phyloP scores from a whole-genome alignment of 2,797 vertebrate genomes.

The Xyrichtys novacula region DNA sequence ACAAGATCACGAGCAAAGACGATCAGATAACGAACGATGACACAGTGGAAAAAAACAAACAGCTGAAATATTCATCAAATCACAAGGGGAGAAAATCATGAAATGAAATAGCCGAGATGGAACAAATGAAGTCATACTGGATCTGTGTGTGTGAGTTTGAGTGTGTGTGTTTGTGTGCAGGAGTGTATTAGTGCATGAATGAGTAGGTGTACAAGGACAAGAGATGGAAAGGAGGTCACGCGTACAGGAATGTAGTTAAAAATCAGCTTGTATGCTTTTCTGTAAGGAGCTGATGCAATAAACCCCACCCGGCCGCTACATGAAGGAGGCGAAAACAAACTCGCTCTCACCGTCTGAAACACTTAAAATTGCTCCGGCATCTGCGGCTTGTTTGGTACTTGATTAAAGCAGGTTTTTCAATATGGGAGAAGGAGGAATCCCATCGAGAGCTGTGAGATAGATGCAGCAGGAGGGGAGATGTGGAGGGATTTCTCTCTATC shows the following conservation, averaged over 20 bases:
- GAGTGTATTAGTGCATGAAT: slow-evolving; percentile 41
- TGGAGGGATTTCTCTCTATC: slow-evolving; percentile 32
- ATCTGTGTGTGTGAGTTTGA: slow-evolving; percentile 5
- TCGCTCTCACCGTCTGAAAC: neutral
- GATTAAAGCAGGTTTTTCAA: slow-evolving; percentile 27
- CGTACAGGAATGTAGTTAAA: slow-evolving; percentile 29
- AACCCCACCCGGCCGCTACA: slow-evolving; percentile 16
- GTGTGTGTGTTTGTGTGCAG: slow-evolving; percentile 1
- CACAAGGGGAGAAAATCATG: slow-evolving; percentile 39
- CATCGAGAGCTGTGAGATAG: slow-evolving; percentile 10
- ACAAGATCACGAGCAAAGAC: slow-evolving; percentile 24
- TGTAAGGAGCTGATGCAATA: slow-evolving; percentile 28
- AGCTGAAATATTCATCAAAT: slow-evolving; percentile 47
- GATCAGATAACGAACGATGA: slow-evolving; percentile 45
- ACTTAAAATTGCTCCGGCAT: neutral
- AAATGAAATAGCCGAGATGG: slow-evolving; percentile 36
- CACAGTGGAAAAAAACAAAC: slow-evolving; percentile 11
- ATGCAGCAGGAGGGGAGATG: slow-evolving; percentile 13
- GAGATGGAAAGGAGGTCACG: slow-evolving; percentile 40
- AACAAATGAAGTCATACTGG: slow-evolving; percentile 47
- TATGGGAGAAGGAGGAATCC: slow-evolving; percentile 20
- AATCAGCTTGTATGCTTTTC: slow-evolving; percentile 29
- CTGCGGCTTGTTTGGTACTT: slow-evolving; percentile 10
- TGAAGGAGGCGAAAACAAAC: slow-evolving; percentile 25
- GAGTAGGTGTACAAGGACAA: slow-evolving; percentile 46